Evolutionary conservation across 2,888 invertebrate genomes (phyloP).

Genomic region (Acronicta alni): DNA sequence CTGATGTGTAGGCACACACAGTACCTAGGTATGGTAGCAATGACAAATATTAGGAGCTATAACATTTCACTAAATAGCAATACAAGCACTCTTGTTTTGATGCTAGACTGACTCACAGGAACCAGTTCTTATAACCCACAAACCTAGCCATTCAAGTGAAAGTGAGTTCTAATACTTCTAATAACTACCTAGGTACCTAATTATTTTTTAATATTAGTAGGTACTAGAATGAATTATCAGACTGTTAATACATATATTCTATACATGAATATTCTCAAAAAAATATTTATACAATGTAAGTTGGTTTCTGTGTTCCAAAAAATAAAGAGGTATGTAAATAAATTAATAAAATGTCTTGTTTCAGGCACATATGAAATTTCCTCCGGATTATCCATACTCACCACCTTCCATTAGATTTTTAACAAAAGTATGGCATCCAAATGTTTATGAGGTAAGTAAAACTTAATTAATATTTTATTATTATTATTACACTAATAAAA

Average conservation of each 20-base stretch:
- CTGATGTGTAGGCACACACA: too few species aligned
- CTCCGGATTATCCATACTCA: conserved; percentile 99
- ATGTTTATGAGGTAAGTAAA: conserved; percentile 98
- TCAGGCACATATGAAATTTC: conserved; percentile 99
- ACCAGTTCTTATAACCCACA: conserved; percentile 1
- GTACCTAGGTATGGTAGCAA: too few species aligned
- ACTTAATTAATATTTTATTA: not conserved
- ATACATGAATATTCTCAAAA: too few species aligned
- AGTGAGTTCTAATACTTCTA: conserved; percentile 10
- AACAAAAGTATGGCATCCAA: conserved; percentile 99
- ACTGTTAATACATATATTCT: too few species aligned
- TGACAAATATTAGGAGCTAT: not conserved
- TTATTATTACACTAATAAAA: too few species aligned
- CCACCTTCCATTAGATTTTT: conserved; percentile 99
- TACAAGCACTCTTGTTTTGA: not conserved
- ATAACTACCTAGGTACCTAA: too few species aligned
- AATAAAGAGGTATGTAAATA: too few species aligned
- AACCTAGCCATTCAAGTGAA: conserved; percentile 6
- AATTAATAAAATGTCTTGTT: conserved; percentile 82
- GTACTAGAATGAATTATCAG: too few species aligned
- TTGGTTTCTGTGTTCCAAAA: too few species aligned
- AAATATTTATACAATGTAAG: too few species aligned
- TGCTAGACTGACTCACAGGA: conserved; percentile 3
- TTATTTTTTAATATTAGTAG: too few species aligned
- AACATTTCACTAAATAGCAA: conserved; percentile 9